phyloP scores from a whole-genome alignment of 2,888 invertebrate genomes.

The Tyria jacobaeae region DNA sequence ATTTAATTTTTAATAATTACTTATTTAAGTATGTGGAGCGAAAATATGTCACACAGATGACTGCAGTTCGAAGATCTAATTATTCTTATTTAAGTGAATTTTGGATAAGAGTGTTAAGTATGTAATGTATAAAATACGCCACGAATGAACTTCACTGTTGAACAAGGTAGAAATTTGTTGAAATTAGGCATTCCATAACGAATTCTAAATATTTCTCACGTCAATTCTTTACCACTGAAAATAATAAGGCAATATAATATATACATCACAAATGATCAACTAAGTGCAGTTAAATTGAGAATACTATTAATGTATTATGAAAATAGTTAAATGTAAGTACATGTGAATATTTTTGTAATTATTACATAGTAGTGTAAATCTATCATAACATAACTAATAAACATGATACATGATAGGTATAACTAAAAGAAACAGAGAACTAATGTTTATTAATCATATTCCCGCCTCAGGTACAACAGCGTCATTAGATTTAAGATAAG shows the following conservation, averaged over 20 bases:
- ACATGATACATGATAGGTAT: neutral
- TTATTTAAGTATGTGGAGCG: too few species aligned
- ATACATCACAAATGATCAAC: conserved; percentile 2
- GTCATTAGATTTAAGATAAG: conserved; percentile 35
- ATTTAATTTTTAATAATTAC: too few species aligned
- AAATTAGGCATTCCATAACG: conserved; percentile 53
- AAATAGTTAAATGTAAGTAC: conserved; percentile 4
- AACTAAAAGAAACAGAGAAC: neutral
- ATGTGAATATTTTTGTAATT: conserved; percentile 4
- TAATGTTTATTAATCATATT: conserved; percentile 30
- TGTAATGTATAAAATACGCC: conserved; percentile 44
- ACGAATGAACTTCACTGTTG: conserved; percentile 33
- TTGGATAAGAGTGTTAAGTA: conserved; percentile 16
- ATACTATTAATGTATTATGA: conserved; percentile 4
- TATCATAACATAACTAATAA: neutral
- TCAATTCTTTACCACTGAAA: conserved; percentile 37
- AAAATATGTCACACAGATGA: neutral
- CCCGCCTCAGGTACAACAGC: conserved; percentile 53
- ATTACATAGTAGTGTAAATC: neutral
- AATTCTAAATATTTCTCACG: conserved; percentile 30
- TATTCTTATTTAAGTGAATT: neutral
- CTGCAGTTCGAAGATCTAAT: neutral
- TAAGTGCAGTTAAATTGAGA: neutral
- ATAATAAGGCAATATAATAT: conserved; percentile 15
- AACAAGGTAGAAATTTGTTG: conserved; percentile 31